Evolutionary conservation across 2,888 invertebrate genomes (phyloP), one percentile per base, ranked within the genome.

Genomic region (Heliconius erato): DNA sequence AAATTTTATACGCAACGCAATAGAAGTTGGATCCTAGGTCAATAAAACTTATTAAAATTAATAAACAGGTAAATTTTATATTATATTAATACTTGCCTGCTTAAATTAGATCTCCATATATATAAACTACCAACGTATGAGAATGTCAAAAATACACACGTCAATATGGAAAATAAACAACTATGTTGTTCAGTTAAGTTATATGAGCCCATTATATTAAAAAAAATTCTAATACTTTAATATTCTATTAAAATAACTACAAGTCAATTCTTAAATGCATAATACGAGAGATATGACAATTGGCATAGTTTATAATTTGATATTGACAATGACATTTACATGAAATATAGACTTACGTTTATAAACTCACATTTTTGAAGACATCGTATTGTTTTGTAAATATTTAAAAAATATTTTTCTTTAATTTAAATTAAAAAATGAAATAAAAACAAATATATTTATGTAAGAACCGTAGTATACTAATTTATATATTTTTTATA

Each of bases 51-150:
- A 63, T n/a, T 11, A 63, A 63, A 63, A n/a, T 65, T 11, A 7
- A 49, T 68, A 44, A 49, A 67, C 7, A 32, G 54, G 26, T n/a
- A 12, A 28, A 23, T 40, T 59, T 54, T n/a, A 49, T 59, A 54
- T 82, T 40, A 65, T 32, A 49, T 44, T 79, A 40, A 54, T 59
- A 44, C 74, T 90, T 96, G 98, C 98, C 98, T 98, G 96, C 96
- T 96, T 88, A 97, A 96, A 89, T 97, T 97, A 82, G 97, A 97
- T 88, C 97, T 97, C 98, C 99, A 99, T 79, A 99, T 97, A 92
- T 99, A 98, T 83, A 99, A 96, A 94, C 99, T 99, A 82, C 97
- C 97, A 86, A 99, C 98, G 96, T 98, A 99, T 65, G 97, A 95
- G 86, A 98, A 92, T 19, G 98, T 98, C 88, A 99, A 96, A 84